Conservation (phyloP, 2,113 vertebrate genomes). For the Oreamnos americanus region DNA sequence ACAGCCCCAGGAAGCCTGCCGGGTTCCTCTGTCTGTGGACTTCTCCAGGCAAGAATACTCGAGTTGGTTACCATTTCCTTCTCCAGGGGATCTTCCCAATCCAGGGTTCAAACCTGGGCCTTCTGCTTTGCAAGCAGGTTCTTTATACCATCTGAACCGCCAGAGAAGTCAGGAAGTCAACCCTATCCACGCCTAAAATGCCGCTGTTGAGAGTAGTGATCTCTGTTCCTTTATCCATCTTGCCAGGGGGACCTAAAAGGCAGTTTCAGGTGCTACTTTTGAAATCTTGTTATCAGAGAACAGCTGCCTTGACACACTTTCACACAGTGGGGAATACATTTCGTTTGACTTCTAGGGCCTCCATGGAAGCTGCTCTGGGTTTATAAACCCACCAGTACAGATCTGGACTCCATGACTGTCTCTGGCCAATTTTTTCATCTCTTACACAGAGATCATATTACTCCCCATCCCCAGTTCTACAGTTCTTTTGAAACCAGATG, state of each 20-base stretch:
- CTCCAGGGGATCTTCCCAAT: background rate
- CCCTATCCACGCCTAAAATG: background rate
- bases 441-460: background rate
- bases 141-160: background rate
- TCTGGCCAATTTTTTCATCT: background rate
- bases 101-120: background rate
- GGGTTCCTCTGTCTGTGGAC: background rate
- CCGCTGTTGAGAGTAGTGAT: background rate
- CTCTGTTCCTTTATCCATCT: background rate
- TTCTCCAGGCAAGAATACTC: background rate
- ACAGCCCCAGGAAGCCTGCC: background rate
- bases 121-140: background rate
- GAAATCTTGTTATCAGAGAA: background rate
- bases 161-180: background rate
- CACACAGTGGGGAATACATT: background rate
- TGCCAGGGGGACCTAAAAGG: background rate
- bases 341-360: background rate
- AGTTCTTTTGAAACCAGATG: background rate
- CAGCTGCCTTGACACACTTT: background rate
- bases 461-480: background rate
- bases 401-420: background rate
- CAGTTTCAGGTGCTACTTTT: background rate
- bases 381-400: background rate
- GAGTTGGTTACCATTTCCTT: background rate
- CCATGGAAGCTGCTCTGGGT: background rate